phyloP scores from a whole-genome alignment of 1,140 invertebrate species.

The Limonius californicus region DNA sequence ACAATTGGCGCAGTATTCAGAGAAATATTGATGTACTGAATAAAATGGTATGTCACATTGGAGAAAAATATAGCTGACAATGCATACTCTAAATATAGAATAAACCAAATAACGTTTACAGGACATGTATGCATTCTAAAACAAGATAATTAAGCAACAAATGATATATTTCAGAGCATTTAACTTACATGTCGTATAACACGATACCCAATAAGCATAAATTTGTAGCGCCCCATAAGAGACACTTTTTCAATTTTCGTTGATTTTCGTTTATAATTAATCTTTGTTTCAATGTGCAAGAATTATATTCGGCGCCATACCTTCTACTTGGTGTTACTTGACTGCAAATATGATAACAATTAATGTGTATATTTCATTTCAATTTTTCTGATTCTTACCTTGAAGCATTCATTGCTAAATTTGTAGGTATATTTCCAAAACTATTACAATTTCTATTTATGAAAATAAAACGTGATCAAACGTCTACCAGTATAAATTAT shows the following conservation, averaged over 20 bases:
- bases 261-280: background rate
- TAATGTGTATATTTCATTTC: too few relatives aligned
- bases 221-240: constrained; percentile 40
- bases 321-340: too few relatives aligned
- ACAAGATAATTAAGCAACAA: constrained; percentile 17
- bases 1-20: background rate
- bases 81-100: constrained; percentile 44
- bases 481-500: too few relatives aligned
- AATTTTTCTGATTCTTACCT: too few relatives aligned
- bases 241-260: background rate
- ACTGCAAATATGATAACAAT: too few relatives aligned
- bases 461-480: too few relatives aligned
- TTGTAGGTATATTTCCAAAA: too few relatives aligned
- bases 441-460: too few relatives aligned
- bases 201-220: constrained; percentile 31
- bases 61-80: constrained; percentile 38
- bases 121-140: constrained; percentile 37
- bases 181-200: constrained; percentile 42
- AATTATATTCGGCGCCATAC: too few relatives aligned
- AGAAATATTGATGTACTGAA: constrained; percentile 28
- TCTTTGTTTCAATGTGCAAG: too few relatives aligned
- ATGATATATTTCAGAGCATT: constrained; percentile 4
- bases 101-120: constrained; percentile 29
- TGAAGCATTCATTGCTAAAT: too few relatives aligned
- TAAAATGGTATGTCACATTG: constrained; percentile 47